phyloP scores from a whole-genome alignment of 53 echinoderm and acorn worm species.

The Holothuria leucospilota region DNA sequence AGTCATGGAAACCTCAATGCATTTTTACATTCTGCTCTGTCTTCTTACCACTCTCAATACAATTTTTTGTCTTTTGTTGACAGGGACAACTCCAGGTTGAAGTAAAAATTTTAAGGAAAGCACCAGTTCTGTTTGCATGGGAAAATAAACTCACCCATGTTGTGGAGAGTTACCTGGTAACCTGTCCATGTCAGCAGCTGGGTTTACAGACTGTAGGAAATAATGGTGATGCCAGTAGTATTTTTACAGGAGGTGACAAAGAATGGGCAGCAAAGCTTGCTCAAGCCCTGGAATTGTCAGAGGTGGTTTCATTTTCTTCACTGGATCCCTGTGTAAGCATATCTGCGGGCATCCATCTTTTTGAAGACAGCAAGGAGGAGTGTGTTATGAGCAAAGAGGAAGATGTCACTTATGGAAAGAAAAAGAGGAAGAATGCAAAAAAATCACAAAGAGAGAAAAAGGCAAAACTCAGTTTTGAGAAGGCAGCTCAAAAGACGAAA shows the following conservation, averaged over 20 bases:
- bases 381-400: not conserved
- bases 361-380: too few species aligned
- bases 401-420: not conserved
- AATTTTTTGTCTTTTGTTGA: not conserved
- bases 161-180: constrained; percentile 27
- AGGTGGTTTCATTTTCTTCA: constrained; percentile 14
- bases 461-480: not conserved
- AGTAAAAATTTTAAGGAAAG: constrained; percentile 7
- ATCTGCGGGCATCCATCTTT: too few species aligned
- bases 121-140: constrained; percentile 34
- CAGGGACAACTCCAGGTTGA: constrained; percentile 15
- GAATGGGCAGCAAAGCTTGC: constrained; percentile 30
- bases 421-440: not conserved
- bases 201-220: not conserved
- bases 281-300: constrained; percentile 16
- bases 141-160: not conserved
- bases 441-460: not conserved
- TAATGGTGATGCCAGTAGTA: not conserved
- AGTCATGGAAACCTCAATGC: too few species aligned
- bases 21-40: too few species aligned
- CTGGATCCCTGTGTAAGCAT: not conserved
- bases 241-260: not conserved
- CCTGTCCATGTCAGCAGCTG: constrained; percentile 29
- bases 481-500: too few species aligned
- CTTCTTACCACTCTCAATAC: too few species aligned